These are phyloP conservation scores for Cantharis rustica DNA, from an alignment of 2,888 invertebrate species.

Conservation along the genomic window DNA sequence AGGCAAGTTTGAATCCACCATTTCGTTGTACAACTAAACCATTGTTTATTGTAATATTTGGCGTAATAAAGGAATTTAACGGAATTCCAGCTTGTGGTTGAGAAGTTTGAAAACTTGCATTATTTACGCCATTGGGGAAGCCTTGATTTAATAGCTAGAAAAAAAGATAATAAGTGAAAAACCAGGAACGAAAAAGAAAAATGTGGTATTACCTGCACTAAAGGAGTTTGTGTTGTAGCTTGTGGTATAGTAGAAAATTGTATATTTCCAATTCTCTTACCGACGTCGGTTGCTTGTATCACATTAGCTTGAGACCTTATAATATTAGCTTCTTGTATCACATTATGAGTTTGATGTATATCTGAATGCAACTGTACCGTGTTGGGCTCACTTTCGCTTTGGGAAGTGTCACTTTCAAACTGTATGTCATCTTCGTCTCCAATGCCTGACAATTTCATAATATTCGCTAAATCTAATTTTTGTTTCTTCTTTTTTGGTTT, in stretches of 20 bases:
- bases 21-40: slow-evolving; percentile 60
- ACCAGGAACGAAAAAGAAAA: neutral
- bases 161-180: neutral
- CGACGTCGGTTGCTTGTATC: slow-evolving; percentile 37
- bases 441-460: slow-evolving; percentile 71
- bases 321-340: slow-evolving; percentile 23
- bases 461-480: slow-evolving; percentile 71
- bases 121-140: slow-evolving; percentile 50
- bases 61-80: slow-evolving; percentile 36
- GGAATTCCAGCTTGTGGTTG: slow-evolving; percentile 26
- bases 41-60: slow-evolving; percentile 54
- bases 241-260: slow-evolving; percentile 52
- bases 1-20: slow-evolving; percentile 67
- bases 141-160: slow-evolving; percentile 53
- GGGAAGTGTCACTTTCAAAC: slow-evolving; percentile 55
- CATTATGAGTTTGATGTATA: slow-evolving; percentile 37
- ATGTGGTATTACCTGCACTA: slow-evolving; percentile 45
- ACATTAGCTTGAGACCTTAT: slow-evolving; percentile 33
- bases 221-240: slow-evolving; percentile 53
- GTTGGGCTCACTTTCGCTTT: slow-evolving; percentile 53
- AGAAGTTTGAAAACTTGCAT: slow-evolving; percentile 35
- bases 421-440: slow-evolving; percentile 70
- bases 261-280: slow-evolving; percentile 51
- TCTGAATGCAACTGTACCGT: slow-evolving; percentile 49
- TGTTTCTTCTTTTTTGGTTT: slow-evolving; percentile 61